Evolutionary conservation across 2,888 invertebrate genomes (phyloP).

Genomic region (Mesopsocus fuscifrons): DNA sequence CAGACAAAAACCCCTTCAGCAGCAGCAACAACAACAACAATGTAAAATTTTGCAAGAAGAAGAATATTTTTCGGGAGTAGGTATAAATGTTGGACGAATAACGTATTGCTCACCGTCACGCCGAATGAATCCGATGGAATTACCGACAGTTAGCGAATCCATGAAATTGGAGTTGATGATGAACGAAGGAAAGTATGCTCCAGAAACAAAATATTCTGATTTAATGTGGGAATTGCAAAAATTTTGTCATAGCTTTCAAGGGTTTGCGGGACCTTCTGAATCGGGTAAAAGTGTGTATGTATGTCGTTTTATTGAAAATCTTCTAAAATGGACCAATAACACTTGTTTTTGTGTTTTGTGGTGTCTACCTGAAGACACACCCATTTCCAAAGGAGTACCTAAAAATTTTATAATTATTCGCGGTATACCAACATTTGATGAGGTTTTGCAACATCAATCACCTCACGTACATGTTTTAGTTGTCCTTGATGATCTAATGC

Average conservation of each 20-base stretch:
- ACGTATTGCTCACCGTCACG: no score
- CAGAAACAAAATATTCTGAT: not conserved
- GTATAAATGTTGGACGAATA: no score
- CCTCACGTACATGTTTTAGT: not conserved
- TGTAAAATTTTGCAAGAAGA: no score
- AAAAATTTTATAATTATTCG: not conserved
- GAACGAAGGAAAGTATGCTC: no score
- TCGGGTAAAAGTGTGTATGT: not conserved
- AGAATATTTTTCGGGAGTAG: no score
- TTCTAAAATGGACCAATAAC: not conserved
- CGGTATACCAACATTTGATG: not conserved
- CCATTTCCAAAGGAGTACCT: not conserved
- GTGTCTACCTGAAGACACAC: not conserved
- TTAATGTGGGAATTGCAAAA: not conserved
- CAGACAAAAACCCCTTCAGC: no score
- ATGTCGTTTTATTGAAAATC: not conserved
- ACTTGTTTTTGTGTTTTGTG: not conserved
- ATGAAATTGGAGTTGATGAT: no score
- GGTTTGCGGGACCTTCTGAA: not conserved
- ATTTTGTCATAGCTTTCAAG: not conserved
- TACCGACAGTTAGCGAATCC: no score
- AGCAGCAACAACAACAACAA: no score
- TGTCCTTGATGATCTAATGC: not conserved
- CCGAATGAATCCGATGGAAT: no score
- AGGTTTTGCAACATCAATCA: not conserved